Base-by-base conservation (phyloP, 1,140 invertebrate genomes). In the Monomorium pharaonis region DNA sequence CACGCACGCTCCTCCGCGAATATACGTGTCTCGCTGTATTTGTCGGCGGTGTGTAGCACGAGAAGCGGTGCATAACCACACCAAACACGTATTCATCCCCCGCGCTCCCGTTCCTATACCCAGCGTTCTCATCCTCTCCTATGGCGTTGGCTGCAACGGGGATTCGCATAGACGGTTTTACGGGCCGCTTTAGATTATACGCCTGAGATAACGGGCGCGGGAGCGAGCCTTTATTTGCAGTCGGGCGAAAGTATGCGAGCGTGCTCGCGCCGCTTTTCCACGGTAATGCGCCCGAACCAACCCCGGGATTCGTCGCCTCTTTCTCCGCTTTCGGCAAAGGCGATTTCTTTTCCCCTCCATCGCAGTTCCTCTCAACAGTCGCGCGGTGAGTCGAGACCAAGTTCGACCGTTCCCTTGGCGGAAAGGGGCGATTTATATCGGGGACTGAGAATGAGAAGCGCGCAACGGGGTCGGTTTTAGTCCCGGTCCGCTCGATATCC, bases 161-260 rank as follows among this genome's bases (percentile, higher is more conserved):
- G 75, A 89, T 91, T 90, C 91, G 89, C 86, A 92, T 75, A 91
- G 86, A 91, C 89, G 89, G 85, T 92, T 94, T 93, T 93, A 93
- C 91, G 92, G 90, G 69, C 88, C 88, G 92, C 90, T 94, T 94
- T 92, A 94, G 94, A 93, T 94, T 92, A 93, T 92, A 92, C 91
- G 92, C 84, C 85, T 83, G 90, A 91, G 93, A 94, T 94, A 94
- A 93, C 84, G 63, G 83, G 27, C 67, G 84, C 63, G 80, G 77
- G 76, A 88, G 69, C 78, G 86, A 88, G 89, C 89, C 90, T 93
- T 93, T 93, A 93, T 93, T 92, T 91, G 90, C 86, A 88, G 85
- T 69, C 72, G 72, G 67, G 30, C 65, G 70, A 85, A 91, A 87
- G 84, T 87, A 92, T 77, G 77, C 85, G 90, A 89, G 87, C 74